phyloP scores from a whole-genome alignment of 2,888 invertebrate genomes.

The Hyposoter didymator region DNA sequence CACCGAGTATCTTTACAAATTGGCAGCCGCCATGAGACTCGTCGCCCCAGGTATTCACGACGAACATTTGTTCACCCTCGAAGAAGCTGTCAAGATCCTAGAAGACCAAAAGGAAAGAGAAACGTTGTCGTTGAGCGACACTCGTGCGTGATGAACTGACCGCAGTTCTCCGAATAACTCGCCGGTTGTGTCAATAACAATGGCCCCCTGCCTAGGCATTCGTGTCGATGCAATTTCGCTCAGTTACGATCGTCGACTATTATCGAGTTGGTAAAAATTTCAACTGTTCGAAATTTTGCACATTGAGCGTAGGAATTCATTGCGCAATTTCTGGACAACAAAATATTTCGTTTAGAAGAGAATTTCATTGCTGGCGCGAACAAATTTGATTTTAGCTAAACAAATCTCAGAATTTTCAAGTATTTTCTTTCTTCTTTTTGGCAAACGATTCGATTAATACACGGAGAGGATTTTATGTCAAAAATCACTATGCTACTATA shows the following conservation, averaged over 20 bases:
- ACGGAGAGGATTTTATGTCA: no score
- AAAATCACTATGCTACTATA: no score
- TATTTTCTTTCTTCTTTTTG: background rate
- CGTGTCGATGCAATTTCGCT: no score
- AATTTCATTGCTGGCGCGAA: background rate
- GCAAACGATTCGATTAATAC: no score
- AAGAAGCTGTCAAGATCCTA: slow-evolving; percentile 86
- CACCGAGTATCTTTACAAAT: slow-evolving; percentile 94
- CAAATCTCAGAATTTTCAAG: background rate
- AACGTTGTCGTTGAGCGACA: slow-evolving; percentile 34
- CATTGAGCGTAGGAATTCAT: background rate
- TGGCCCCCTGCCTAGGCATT: background rate
- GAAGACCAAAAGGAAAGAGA: slow-evolving; percentile 71
- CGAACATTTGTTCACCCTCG: slow-evolving; percentile 91
- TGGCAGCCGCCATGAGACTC: slow-evolving; percentile 91
- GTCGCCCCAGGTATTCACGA: slow-evolving; percentile 91
- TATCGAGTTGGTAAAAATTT: background rate
- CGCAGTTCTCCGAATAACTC: background rate
- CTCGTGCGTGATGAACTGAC: slow-evolving; percentile 15
- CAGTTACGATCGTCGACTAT: background rate
- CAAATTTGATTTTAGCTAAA: background rate
- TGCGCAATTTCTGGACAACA: background rate
- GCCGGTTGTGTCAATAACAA: background rate
- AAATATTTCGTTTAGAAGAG: background rate
- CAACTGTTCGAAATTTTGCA: background rate